Percentiles rank a stretch among this genome's conserved stretches.
These are phyloP conservation scores for Takifugu ocellatus DNA, from an alignment of 2,797 vertebrate species.

Conservation along the genomic window DNA sequence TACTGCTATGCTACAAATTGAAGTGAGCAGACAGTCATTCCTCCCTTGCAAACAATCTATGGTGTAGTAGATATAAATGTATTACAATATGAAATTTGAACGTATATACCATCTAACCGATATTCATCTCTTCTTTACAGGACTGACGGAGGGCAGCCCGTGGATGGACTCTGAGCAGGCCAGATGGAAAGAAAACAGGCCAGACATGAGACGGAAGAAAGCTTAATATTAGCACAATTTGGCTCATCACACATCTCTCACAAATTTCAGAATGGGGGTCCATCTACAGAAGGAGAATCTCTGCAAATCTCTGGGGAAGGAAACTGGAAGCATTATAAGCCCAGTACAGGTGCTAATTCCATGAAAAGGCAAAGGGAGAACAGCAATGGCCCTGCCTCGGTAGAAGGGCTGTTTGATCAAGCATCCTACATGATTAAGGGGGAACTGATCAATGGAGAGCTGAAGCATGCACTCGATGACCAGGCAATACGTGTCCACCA, in stretches of 20 bases:
- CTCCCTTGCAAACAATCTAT: too few species aligned
- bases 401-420: constrained; percentile 76
- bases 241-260: constrained; percentile 70
- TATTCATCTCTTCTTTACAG: constrained; percentile 66
- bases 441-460: constrained; percentile 86
- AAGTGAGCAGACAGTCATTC: too few species aligned
- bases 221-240: constrained; percentile 84
- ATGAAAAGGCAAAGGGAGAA: constrained; percentile 80
- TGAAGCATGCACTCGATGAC: constrained; percentile 84
- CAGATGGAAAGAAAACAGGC: constrained; percentile 98
- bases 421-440: constrained; percentile 83
- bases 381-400: constrained; percentile 70
- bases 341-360: constrained; percentile 67
- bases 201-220: constrained; percentile 93
- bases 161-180: constrained; percentile 97
- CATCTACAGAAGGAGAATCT: constrained; percentile 72
- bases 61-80: not conserved
- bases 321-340: constrained; percentile 78
- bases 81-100: not conserved
- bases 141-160: constrained; percentile 86
- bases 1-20: too few species aligned
- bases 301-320: constrained; percentile 82
- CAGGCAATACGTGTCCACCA: constrained; percentile 81
- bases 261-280: constrained; percentile 88
- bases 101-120: constrained; percentile 4